Conservation (phyloP, 2,797 vertebrate genomes). For the Epinephelus malabaricus region DNA sequence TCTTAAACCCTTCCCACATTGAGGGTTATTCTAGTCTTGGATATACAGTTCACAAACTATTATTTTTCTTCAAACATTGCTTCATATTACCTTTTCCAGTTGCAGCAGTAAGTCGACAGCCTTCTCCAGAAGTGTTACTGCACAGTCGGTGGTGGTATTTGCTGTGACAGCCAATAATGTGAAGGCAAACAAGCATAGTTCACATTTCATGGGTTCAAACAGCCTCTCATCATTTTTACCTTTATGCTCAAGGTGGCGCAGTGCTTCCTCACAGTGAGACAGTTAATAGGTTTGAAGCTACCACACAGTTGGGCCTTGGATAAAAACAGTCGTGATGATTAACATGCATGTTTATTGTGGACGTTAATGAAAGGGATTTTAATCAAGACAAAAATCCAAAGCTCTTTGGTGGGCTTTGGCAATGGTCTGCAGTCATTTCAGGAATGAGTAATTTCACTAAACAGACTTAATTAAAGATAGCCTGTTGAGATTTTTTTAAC, state of each 20-base stretch:
- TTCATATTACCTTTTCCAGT: constrained; percentile 7
- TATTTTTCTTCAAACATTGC: background rate
- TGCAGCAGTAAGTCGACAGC: background rate
- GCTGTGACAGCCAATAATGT: background rate
- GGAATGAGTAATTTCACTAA: constrained; percentile 4
- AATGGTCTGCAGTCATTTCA: constrained; percentile 2
- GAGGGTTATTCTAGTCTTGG: background rate
- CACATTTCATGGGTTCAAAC: constrained; percentile 3
- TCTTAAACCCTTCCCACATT: background rate
- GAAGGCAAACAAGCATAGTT: constrained; percentile 19
- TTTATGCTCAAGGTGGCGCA: constrained; percentile 4
- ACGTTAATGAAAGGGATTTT: background rate
- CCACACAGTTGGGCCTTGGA: background rate
- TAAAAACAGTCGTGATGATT: background rate
- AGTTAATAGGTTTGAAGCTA: background rate
- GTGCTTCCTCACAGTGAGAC: background rate
- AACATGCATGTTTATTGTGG: background rate
- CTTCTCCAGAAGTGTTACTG: background rate
- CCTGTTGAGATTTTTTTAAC: background rate
- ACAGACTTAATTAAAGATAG: constrained; percentile 8
- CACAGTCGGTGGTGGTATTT: background rate
- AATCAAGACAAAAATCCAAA: background rate
- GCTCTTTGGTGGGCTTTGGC: background rate
- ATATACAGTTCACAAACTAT: background rate
- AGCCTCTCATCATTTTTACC: background rate